Evolutionary conservation across 2,113 vertebrate genomes (phyloP), one percentile per base, ranked within the genome.

Genomic region (Xiphorhynchus elegans): DNA sequence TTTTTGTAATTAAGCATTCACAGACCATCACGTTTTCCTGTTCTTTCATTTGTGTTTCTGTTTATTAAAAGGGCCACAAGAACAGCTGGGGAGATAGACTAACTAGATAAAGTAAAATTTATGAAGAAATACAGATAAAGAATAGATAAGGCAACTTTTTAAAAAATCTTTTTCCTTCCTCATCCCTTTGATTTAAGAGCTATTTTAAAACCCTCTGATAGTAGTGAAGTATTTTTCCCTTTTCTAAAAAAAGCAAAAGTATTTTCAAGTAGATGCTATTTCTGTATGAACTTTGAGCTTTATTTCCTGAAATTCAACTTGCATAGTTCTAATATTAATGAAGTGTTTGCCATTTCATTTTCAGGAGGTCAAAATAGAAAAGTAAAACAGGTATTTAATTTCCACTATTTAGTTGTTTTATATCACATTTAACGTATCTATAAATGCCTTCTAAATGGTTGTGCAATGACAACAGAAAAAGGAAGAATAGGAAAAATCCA

Each of bases 261-360:
- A 56, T 75, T 81, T 95, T 91, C 50, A 83, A 94, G 58, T 56
- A 70, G 21, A 74, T 86, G 64, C 50, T 94, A 95, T 90, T 86
- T 68, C 56, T 93, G 59, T 29, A 88, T 47, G 56, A 74, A 92
- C 42, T 96, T 93, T 40, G 55, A 87, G 37, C 55, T 87, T 79
- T 90, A 95, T 58, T 95, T 93, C 83, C 77, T 91, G 70, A 93
- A 89, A 87, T 89, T 84, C 83, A 81, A 84, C 62, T 86, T 60
- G 62, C 23, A 33, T 42, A 82, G 37, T 63, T 79, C 83, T 93
- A 52, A 90, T 89, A 63, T 85, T 90, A 87, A 84, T 81, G 28
- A 96, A 93, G 84, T 55, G 68, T 47, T 79, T 97, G 81, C n/a
- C 46, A 63, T 91, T 96, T 95, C 64, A 46, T 90, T 96, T 75